phyloP scores from a whole-genome alignment of 2,113 vertebrate genomes.

The Zosterops borbonicus region DNA sequence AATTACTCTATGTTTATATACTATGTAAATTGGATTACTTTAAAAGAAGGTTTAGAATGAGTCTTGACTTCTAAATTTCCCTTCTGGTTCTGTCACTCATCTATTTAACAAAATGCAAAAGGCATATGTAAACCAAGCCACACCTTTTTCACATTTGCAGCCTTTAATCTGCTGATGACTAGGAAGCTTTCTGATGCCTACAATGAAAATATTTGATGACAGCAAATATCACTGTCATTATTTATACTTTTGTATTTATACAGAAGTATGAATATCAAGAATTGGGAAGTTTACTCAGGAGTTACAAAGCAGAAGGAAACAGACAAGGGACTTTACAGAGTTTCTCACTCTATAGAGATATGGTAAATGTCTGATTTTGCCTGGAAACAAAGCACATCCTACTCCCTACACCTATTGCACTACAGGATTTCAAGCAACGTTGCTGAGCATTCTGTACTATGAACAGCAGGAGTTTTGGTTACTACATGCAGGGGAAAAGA shows the following conservation, averaged over 20 bases:
- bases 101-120: neutral
- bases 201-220: neutral
- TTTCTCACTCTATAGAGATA: slow-evolving; percentile 6
- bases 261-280: neutral
- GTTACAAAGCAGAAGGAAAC: slow-evolving; percentile 63
- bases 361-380: slow-evolving; percentile 6
- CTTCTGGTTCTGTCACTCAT: neutral
- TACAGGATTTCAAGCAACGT: neutral
- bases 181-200: neutral
- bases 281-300: slow-evolving; percentile 47
- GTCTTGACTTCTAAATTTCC: neutral
- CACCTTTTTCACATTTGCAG: neutral
- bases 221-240: neutral
- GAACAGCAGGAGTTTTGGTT: neutral
- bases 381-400: slow-evolving; percentile 9
- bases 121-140: neutral
- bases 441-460: neutral
- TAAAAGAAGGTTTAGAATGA: neutral
- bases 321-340: slow-evolving; percentile 54
- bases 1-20: neutral
- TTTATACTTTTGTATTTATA: neutral
- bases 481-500: neutral
- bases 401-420: neutral
- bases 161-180: slow-evolving; percentile 23
- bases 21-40: neutral